Evolutionary conservation across 2,888 invertebrate genomes (phyloP), one percentile per base, ranked within the genome.

Genomic region (Hyposoter didymator): DNA sequence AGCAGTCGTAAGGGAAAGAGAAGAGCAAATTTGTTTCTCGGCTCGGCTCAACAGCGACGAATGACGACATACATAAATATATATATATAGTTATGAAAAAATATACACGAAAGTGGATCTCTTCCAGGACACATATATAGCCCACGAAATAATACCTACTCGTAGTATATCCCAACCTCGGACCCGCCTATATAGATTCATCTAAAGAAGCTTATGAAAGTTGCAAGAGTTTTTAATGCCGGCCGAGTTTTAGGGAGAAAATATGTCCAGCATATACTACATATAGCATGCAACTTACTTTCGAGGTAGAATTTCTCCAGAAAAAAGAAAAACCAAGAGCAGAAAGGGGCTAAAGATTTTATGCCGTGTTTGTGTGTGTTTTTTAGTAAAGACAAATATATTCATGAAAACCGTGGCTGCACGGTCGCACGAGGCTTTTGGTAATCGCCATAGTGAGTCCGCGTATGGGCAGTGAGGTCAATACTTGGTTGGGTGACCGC

Each of bases 191-290:
- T 80, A 80, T 75, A 69, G 47, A 78, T 78, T 70, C 67, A 64
- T 69, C 70, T 85, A 67, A 75, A 85, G 79, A 72, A 79, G 79
- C 76, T 85, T 76, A 85, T 72, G 67, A 67, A 82, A 83, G 75
- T 85, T 85, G 67, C 45, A 19, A 43, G 78, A 79, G 62, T 83
- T 81, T 80, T 84, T 85, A 66, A 85, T 79, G 85, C 79, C 59
- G 43, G 55, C 47, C 52, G 74, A 67, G 59, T 66, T 67, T 66
- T 32, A 75, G 32, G 62, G 64, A 74, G 55, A 79, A 78, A 79
- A 82, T 85, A 72, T 47, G 75, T 55, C 47, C 90, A 88, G 90
- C 88, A 89, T 89, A 55, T 35, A 49, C 45, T 49, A 73, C 87
- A 89, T 89, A 55, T 35, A 49, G 45, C 22, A 73, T 64, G 43